Evolutionary conservation across 2,113 vertebrate genomes (phyloP).

Genomic region (Piprites chloris): DNA sequence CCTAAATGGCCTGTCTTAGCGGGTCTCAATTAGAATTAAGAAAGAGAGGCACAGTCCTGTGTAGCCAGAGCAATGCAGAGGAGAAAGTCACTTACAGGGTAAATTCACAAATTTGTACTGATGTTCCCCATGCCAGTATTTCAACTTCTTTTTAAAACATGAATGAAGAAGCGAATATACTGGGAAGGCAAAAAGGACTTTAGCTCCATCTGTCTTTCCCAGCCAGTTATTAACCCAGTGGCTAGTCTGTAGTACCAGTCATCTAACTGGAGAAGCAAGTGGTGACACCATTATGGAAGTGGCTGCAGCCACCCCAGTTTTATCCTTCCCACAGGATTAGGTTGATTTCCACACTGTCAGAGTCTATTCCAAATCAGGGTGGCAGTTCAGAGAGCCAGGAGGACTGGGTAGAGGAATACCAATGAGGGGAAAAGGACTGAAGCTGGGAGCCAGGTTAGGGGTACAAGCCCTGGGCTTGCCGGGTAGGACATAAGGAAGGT

Average conservation of each 20-base stretch:
- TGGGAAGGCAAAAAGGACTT: conserved; percentile 15
- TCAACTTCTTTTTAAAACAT: neutral
- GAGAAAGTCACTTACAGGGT: neutral
- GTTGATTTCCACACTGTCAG: neutral
- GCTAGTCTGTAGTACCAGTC: neutral
- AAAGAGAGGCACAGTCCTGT: neutral
- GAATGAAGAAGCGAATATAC: neutral
- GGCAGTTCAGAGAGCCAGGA: neutral
- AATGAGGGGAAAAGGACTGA: neutral
- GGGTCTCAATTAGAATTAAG: neutral
- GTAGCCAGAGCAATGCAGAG: neutral
- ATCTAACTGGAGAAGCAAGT: neutral
- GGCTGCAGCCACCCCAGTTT: neutral
- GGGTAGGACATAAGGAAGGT: neutral
- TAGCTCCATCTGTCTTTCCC: conserved; percentile 28
- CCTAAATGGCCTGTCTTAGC: neutral
- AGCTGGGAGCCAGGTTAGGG: neutral
- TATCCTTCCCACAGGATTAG: neutral
- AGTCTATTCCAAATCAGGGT: neutral
- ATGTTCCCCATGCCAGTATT: neutral
- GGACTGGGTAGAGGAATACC: neutral
- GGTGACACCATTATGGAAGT: rapidly evolving
- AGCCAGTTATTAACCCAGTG: neutral
- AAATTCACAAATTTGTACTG: neutral
- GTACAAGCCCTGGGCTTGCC: neutral